Evolutionary conservation across 2,888 invertebrate genomes (phyloP), one percentile per base, ranked within the genome.

Genomic region (Lithophane socia): DNA sequence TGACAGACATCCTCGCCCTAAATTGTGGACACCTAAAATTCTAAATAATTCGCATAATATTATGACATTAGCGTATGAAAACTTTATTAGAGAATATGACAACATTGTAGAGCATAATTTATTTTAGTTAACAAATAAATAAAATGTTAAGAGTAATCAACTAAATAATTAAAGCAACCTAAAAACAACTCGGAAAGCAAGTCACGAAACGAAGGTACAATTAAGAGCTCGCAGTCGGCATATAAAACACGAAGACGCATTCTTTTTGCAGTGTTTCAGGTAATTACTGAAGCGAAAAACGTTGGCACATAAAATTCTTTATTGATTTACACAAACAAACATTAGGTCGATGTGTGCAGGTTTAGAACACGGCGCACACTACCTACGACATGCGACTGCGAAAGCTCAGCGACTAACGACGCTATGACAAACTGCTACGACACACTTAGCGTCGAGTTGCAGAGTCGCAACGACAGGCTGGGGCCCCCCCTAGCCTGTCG

Each of bases 191-290:
- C 85, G 77, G 90, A 86, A 93, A 91, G 88, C 94, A 89, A 93
- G 94, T 94, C 95, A 95, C 95, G 95, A 93, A 94, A 91, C 90
- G 86, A 89, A 91, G 91, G 92, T 92, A 93, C 93, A 95, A 95
- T 95, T 95, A 95, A 93, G 93, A 94, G 92, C 90, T 92, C 91
- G 91, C 92, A 90, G 94, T 90, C 92, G 92, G 94, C 94, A 94
- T 94, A 94, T 92, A 93, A 94, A 94, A 89, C 92, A 92, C 92
- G 92, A 90, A 91, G 91, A 91, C 90, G 93, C 92, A 93, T 94
- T 93, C 92, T 91, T 90, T 88, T 83, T 87, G 89, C 88, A 90
- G 80, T 88, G 89, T 89, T 91, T 88, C 89, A 92, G 87, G 90
- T 92, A 92, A 92, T 92, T 91, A 90, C 87, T 87, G 76, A 77